Base-by-base conservation (phyloP, 2,113 vertebrate species). In the Aleadryas rufinucha region DNA sequence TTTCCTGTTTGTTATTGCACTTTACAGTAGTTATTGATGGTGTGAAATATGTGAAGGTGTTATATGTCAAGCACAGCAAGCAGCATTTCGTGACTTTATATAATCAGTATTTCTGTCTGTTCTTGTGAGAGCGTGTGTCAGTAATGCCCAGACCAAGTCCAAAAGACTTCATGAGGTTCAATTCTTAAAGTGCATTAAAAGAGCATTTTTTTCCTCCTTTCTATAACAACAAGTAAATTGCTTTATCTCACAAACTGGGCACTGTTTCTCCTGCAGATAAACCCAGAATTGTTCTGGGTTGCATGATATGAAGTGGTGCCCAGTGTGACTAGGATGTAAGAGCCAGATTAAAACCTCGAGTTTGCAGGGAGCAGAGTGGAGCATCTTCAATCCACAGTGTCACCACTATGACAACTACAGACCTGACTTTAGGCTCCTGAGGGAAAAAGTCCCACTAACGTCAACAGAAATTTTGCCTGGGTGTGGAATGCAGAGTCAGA, bases 1-100 rank as follows among this genome's bases (percentile, higher is more conserved):
- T 94, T 93, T 91, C 57, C 57, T 85, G 49, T 94, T 89, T 91
- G 47, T 61, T 84, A 42, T 64, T 78, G 37, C 53, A 49, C 61
- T 84, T 92, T 57, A 27, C 22, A 35, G 49, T 68, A 87, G 66
- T 69, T 87, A 85, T 13, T 30, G 33, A 37, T 65, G 22, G 66
- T 72, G 63, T 80, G 53, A 96, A 87, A 52, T 72, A 57, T 27
- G 59, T 83, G 63, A 91, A 87, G 45, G 63, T 84, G 63, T 72
- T 65, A 37, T 2, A 30, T 9, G 10, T 20, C 50, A 24, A 87
- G 57, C 45, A 60, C n/a, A 87, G 69, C 53, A 60, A 84, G n/a
- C 0, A 8, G 66, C 30, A 52, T 76, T 93, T 84, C 0, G 1
- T 80, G 41, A 44, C 82, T 65, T 6, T 57, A 24, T 89, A 64